Base-by-base conservation (phyloP, 2,888 invertebrate species). In the Epiblema foenella region DNA sequence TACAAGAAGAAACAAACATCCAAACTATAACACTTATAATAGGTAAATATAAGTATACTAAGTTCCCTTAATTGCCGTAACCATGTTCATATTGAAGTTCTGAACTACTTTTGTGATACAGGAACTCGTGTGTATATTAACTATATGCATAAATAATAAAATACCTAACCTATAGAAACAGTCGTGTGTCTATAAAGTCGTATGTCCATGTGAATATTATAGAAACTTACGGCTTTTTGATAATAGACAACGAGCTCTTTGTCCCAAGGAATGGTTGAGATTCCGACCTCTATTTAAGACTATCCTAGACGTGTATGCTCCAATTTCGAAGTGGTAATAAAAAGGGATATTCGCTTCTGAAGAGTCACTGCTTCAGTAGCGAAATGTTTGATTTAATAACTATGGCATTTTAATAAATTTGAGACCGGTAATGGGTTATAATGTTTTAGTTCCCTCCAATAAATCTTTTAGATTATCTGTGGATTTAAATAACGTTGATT, bases 251-350 rank as follows among this genome's bases (percentile, higher is more conserved):
- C 12, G 17, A 0, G 9, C 20, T 18, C 24, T 51, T 52, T 15
- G 12, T 46, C 18, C 17, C 17, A 33, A 62, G n/a, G 11, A 12
- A 39, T 58, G 29, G 29, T 12, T 49, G 49, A 51, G 62, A 33
- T 33, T 33, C 49, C 62, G 49, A 49, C 33, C 33, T 49, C 33
- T 17, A 33, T 62, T 62, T 62, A 12, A 33, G 12, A 49, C 29
- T 7, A 4, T n/a, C 3, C 11, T 29, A 10, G 24, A 29, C n/a
- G 20, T 60, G 9, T 17, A 24, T 4, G 46, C 29, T 46, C 9
- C 24, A 46, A n/a, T 42, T 60, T 60, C 4, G 46, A 17, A 4
- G 3, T 57, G 33, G 11, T 17, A 10, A 3, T 24, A 1, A 15
- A 46, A 46, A 46, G n/a, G 46, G n/a, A 1, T 42, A 15, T 46